Evolutionary conservation across 2,888 invertebrate genomes (phyloP).

Genomic region (Ophion ventricosus): DNA sequence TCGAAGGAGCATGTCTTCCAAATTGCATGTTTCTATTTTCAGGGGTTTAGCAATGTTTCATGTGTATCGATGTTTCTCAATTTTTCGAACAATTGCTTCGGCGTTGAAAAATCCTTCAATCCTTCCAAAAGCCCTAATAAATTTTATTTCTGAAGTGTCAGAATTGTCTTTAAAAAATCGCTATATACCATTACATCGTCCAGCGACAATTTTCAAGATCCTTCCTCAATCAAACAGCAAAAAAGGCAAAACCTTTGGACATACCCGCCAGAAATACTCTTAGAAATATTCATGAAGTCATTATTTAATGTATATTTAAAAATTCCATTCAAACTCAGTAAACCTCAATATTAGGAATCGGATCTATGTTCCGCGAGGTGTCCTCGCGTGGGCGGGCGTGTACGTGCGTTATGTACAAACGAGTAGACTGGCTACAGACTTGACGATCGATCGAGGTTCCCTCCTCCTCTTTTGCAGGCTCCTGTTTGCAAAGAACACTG

Average conservation of each 20-base stretch:
- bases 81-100: too few species aligned
- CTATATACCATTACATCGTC: not conserved
- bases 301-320: conserved; percentile 1
- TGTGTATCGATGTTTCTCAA: too few species aligned
- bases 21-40: too few species aligned
- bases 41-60: too few species aligned
- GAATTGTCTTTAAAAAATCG: not conserved
- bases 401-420: conserved; percentile 1
- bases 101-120: too few species aligned
- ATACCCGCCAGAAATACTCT: not conserved
- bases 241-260: not conserved
- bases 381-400: not conserved
- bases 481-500: conserved; percentile 50
- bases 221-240: not conserved
- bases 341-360: not conserved
- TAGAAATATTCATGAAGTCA: not conserved
- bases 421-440: conserved; percentile 78
- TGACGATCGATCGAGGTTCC: conserved; percentile 79
- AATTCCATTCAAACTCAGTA: not conserved
- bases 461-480: conserved; percentile 38
- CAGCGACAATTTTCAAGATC: not conserved
- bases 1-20: too few species aligned
- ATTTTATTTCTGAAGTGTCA: not conserved
- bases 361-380: not conserved
- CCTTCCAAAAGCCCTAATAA: too few species aligned